Evolutionary conservation across 2,888 invertebrate species (phyloP).

Genomic region (Synergus itoensis): DNA sequence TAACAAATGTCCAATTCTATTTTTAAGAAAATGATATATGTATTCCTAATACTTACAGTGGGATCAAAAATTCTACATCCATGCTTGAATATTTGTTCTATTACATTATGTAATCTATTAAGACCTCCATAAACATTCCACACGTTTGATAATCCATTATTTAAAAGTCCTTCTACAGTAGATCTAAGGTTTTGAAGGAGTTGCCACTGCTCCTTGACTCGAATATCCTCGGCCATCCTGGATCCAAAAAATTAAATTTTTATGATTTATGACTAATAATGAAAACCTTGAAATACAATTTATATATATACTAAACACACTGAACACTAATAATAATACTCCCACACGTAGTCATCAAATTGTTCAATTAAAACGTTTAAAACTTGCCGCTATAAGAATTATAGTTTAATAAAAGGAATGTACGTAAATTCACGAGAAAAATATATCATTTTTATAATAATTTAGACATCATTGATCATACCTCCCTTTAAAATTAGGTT

Average conservation of each 20-base stretch:
- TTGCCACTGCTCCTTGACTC: conserved; percentile 77
- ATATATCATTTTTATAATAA: neutral
- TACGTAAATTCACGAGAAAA: neutral
- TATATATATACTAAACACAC: too few relatives aligned
- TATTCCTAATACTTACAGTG: conserved; percentile 44
- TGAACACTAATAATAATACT: conserved; percentile 3
- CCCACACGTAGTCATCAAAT: neutral
- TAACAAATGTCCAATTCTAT: neutral
- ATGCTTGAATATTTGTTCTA: conserved; percentile 81
- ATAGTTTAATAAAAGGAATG: neutral
- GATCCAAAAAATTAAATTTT: neutral
- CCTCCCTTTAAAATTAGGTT: neutral
- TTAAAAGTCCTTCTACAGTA: conserved; percentile 81
- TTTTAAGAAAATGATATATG: neutral
- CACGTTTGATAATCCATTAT: conserved; percentile 81
- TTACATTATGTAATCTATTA: conserved; percentile 79
- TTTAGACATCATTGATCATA: neutral
- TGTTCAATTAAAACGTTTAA: neutral
- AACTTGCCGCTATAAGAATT: neutral
- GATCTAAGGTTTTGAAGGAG: conserved; percentile 79
- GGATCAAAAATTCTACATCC: conserved; percentile 77
- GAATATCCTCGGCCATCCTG: conserved; percentile 64
- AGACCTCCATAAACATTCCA: conserved; percentile 82
- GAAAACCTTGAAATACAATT: neutral
- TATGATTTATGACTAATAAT: neutral